Base-by-base conservation (phyloP, 1,140 invertebrate genomes). In the Euborellia annulipes region DNA sequence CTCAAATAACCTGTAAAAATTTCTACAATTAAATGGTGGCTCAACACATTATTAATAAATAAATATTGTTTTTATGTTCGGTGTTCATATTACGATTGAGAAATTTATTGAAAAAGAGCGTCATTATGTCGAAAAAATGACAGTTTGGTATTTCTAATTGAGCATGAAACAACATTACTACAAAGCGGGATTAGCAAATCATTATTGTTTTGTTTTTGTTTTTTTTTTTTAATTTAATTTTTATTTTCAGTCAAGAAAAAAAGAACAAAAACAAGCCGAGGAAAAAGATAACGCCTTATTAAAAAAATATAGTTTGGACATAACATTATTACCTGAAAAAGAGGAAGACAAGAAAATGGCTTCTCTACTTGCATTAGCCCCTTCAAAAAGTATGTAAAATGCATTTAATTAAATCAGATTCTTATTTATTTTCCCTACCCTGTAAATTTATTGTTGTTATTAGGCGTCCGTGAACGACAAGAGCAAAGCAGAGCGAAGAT, bases 281-380 rank as follows among this genome's bases (percentile, higher is more conserved):
- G 68, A 71, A 11, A 66, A 71, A 47, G 84, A 93, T 59, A 71
- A 76, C 44, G 62, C 70, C 20, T 63, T 93, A n/a, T 62, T 89
- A 42, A 72, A 75, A 41, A 91, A 81, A 59, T 77, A 74, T 36
- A 84, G 82, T 20, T 62, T 94, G 2, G 72, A 82, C 55, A 85
- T 94, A 44, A 61, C 71, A 34, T 65, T 93, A 14, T 61, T 92
- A 2, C 75, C 79, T 3, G 88, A 93, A 65, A 68, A 70, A 27
- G 73, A 79, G 50, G 81, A 89, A 49, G 89, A 93, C 56, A 66
- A 72, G 40, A 76, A 77, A 60, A 66, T 89, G 58, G 88, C 88
- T 1, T 71, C 76, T 2, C 63, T 92, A 17, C 67, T 92, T 38
- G 73, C 78, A 34, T 56, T 81, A 2, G 69, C 71, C 55, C 72